phyloP scores from a whole-genome alignment of 2,888 invertebrate genomes.

The Nephrotoma flavescens region DNA sequence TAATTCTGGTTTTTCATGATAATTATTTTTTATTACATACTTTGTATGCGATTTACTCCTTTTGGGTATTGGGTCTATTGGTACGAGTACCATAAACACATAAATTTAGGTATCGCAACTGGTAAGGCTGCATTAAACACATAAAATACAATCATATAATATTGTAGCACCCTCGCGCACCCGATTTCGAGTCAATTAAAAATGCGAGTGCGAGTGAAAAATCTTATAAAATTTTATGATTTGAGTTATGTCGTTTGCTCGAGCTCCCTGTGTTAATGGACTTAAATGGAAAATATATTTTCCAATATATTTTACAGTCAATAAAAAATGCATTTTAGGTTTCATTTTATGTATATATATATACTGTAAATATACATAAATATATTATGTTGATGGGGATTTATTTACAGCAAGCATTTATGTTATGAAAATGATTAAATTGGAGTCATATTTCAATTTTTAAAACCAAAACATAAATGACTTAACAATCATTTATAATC shows the following conservation, averaged over 20 bases:
- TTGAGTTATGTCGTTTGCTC: neutral
- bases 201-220: neutral
- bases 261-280: neutral
- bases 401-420: neutral
- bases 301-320: neutral
- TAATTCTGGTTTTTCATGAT: neutral
- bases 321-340: neutral
- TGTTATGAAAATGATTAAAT: neutral
- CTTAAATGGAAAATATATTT: neutral
- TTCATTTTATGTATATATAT: neutral
- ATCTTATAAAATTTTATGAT: neutral
- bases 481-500: neutral
- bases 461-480: neutral
- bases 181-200: neutral
- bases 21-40: neutral
- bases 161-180: neutral
- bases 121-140: neutral
- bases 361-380: neutral
- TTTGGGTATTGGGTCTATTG: neutral
- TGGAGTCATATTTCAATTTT: neutral
- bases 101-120: neutral
- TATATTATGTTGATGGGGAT: neutral
- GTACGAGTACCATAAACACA: neutral
- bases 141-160: too few species aligned
- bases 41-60: neutral